Evolutionary conservation across 2,797 vertebrate genomes (phyloP).

Genomic region (Sebastes paucispinis): DNA sequence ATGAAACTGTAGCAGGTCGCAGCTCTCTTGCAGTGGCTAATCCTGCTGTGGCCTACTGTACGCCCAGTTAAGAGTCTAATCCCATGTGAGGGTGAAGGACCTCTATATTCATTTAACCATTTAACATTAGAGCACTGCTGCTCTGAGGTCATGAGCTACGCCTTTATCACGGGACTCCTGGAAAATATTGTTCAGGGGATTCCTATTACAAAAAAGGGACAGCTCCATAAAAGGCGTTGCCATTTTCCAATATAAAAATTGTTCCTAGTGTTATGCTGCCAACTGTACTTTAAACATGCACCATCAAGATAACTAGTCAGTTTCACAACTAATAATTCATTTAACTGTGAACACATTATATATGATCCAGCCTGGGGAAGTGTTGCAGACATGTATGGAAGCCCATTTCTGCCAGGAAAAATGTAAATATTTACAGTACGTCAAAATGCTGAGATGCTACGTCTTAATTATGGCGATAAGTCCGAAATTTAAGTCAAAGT

Average conservation of each 20-base stretch:
- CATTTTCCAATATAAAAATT: neutral
- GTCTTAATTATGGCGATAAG: neutral
- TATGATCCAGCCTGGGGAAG: neutral
- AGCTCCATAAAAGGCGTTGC: neutral
- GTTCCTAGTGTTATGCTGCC: neutral
- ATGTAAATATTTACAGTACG: neutral
- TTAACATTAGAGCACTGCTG: neutral
- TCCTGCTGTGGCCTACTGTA: neutral
- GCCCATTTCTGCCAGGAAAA: neutral
- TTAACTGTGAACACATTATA: neutral
- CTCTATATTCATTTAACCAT: neutral
- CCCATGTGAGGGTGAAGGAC: neutral
- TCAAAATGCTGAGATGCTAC: neutral
- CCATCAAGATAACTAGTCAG: neutral
- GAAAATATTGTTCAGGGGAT: neutral
- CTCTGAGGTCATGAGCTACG: neutral
- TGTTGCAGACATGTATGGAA: neutral
- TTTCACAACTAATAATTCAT: neutral
- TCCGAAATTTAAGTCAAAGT: neutral
- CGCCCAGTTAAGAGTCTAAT: neutral
- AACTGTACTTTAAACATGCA: neutral
- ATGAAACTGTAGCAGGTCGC: neutral
- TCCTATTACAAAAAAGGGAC: neutral
- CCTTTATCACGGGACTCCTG: neutral
- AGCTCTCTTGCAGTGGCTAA: constrained; percentile 1